Base-by-base conservation (phyloP, 2,797 vertebrate genomes). In the Basileuterus tristriatus region DNA sequence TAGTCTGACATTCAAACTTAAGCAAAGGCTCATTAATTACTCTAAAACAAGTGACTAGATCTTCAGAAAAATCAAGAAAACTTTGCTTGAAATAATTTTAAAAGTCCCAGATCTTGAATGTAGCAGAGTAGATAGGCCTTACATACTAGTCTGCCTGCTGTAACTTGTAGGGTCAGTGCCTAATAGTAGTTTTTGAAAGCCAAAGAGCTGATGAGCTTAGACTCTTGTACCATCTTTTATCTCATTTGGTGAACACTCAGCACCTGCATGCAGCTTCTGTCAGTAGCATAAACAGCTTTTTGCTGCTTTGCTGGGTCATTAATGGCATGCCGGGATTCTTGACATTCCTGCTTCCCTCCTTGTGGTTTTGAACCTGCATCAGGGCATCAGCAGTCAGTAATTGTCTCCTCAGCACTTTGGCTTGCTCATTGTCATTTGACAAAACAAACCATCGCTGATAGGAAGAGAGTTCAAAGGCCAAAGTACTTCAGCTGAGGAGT, bases 391-490 rank as follows among this genome's bases (percentile, higher is more conserved):
- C 81, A 85, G 88, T 59, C 65, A 82, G 93, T 96, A 96, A 95
- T 96, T 89, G 90, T 97, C 92, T 93, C 89, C 86, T 80, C 27
- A 8, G 81, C 92, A 82, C 95, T 98, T 97, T 85, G 93, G 62
- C 93, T 94, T 85, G 75, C 79, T 96, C 82, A 91, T 90, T 97
- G 94, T 96, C 93, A 87, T 96, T 93, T 93, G 83, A 94, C 95
- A 96, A 94, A 96, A 97, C 83, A 95, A 96, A 93, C 62, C 80
- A 84, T 93, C 96, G 85, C 56, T 62, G 92, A 94, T 94, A 94
- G 94, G 93, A 97, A 96, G 85, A 65, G 70, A 95, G 95, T 94
- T 97, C 97, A 98, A 98, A 98, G 97, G 97, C 89, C 95, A 97
- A 96, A 83, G 76, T 97, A 62, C 95, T 97, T 97, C 93, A 93